Evolutionary conservation across 2,797 vertebrate species (phyloP).

Genomic region (Linurgus olivaceus): DNA sequence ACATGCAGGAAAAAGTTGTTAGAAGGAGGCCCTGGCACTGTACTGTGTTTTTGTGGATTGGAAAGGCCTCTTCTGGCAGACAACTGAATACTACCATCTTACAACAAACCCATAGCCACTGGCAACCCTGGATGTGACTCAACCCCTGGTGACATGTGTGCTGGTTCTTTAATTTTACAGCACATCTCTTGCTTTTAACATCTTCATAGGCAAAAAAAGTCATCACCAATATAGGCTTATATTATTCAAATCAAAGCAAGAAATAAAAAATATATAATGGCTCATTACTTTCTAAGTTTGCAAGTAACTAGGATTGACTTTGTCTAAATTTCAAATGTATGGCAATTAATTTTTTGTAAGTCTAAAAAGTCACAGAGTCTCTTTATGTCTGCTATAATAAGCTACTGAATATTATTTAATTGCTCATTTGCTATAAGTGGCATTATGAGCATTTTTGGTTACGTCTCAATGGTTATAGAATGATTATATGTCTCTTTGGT

Average conservation of each 20-base stretch:
- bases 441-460: neutral
- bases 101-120: neutral
- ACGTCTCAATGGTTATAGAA: neutral
- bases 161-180: neutral
- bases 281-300: neutral
- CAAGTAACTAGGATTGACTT: neutral
- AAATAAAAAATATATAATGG: neutral
- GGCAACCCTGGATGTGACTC: neutral
- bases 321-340: neutral
- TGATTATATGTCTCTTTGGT: no score
- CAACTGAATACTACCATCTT: neutral
- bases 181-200: neutral
- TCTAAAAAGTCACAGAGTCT: neutral
- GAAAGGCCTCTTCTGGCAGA: neutral
- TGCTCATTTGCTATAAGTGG: neutral
- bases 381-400: neutral
- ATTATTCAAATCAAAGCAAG: neutral
- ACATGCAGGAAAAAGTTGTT: neutral
- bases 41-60: neutral
- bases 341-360: neutral
- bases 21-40: neutral
- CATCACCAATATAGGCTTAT: neutral
- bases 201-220: slow-evolving; percentile 2
- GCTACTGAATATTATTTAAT: neutral
- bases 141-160: neutral